Base-by-base conservation (phyloP, 2,888 invertebrate genomes). In the Sarcophaga caerulescens region DNA sequence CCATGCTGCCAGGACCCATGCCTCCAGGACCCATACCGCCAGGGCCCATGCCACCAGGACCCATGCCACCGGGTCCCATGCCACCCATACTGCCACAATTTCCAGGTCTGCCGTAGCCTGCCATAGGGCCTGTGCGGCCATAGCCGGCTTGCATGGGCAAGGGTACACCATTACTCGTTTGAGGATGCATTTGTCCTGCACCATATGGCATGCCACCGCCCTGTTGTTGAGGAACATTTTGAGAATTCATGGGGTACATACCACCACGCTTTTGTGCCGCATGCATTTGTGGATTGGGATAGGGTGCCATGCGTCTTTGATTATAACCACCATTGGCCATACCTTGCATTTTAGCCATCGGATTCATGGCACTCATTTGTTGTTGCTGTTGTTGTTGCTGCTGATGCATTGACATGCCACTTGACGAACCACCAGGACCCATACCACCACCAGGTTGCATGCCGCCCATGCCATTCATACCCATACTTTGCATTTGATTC, bases 261-360 rank as follows among this genome's bases (percentile, higher is more conserved):
- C 89, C 90, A 70, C 89, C 91, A 44, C 93, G 94, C 90, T 97
- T 96, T 91, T 97, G 97, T 81, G 95, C 95, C 95, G 97, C 96
- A 92, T 97, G 96, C 96, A 97, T 96, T 83, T 96, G 96, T 17
- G 97, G 97, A 84, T 95, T 96, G 25, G 98, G 97, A 93, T 98
- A 98, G 2, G 98, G 98, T 71, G 97, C 95, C 94, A 97, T 95
- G 90, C 98, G 95, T 90, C 97, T 94, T 88, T 96, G 96, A 90
- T 97, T 96, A 88, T 94, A 94, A 52, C 95, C 95, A 11, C 92
- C 93, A 82, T 93, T 93, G 84, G 93, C 93, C 93, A 93, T 93
- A 87, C 94, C 94, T 89, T 94, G 94, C 94, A 95, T 94, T 89
- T 93, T 93, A 82, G 94, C 94, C 95, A 95, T 95, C 35, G 94